Evolutionary conservation across 2,113 vertebrate genomes (phyloP).

Genomic region (Psittacula cyanocephala): DNA sequence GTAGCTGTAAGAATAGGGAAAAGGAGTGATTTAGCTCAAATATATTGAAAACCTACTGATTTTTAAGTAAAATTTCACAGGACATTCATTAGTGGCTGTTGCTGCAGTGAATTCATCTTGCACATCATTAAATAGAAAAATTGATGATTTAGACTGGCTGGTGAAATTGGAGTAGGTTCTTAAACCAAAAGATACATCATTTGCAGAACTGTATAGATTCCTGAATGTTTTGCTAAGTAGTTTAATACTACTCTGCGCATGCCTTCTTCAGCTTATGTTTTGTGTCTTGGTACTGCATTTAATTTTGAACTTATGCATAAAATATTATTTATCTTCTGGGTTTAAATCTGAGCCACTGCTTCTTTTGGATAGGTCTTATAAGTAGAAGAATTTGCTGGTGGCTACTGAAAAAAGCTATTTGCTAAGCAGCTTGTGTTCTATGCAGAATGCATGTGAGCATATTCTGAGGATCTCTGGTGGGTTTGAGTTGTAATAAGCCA

Average conservation of each 20-base stretch:
- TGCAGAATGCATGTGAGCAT: accelerated
- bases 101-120: background rate
- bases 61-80: background rate
- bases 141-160: background rate
- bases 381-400: background rate
- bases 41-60: background rate
- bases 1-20: background rate
- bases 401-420: background rate
- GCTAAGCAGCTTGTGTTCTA: background rate
- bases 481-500: background rate
- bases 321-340: background rate
- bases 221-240: background rate
- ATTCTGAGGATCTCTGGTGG: background rate
- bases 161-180: background rate
- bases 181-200: background rate
- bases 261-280: background rate
- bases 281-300: background rate
- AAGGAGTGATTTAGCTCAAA: background rate
- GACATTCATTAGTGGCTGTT: background rate
- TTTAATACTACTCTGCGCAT: background rate
- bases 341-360: background rate
- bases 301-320: background rate
- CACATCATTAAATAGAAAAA: background rate
- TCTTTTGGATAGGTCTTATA: background rate
- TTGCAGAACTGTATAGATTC: background rate